A percentile compares a stretch with the other conserved stretches of the same genome.
These are phyloP conservation scores for Hirtodrosophila trivittata DNA, from an alignment of 2,888 invertebrate species.

Conservation along the genomic window DNA sequence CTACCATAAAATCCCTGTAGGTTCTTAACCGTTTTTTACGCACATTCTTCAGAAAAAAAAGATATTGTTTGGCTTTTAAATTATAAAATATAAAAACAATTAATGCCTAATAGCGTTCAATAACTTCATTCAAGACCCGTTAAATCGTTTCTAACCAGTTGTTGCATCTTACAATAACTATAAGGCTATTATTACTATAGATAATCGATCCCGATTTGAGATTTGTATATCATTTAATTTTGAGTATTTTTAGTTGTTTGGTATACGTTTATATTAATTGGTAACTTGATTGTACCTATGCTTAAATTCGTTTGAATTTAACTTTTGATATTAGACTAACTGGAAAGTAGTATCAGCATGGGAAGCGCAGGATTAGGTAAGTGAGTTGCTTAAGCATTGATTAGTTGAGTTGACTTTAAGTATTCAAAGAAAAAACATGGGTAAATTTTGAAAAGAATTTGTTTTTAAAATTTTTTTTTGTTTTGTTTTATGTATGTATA, in stretches of 20 bases:
- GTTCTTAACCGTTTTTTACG: conserved; percentile 55
- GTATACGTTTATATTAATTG: conserved; percentile 22
- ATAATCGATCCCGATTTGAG: neutral
- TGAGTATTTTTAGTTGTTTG: conserved; percentile 13
- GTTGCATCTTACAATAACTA: conserved; percentile 1
- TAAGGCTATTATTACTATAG: too few relatives aligned
- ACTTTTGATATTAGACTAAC: conserved; percentile 66
- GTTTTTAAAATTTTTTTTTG: neutral
- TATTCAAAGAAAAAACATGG: conserved; percentile 20
- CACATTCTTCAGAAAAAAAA: conserved; percentile 14
- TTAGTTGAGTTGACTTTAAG: conserved; percentile 14
- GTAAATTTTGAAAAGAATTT: conserved; percentile 27
- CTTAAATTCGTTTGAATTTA: conserved; percentile 77
- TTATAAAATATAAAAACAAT: conserved; percentile 37
- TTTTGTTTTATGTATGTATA: conserved; percentile 15
- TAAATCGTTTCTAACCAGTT: conserved; percentile 11
- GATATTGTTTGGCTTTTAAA: conserved; percentile 11
- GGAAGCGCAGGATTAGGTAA: conserved; percentile 59
- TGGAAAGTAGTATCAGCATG: conserved; percentile 58
- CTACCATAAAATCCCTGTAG: conserved; percentile 83
- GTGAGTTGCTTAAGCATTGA: conserved; percentile 30
- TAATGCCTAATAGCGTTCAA: conserved; percentile 34
- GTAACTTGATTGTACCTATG: conserved; percentile 70
- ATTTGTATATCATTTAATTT: conserved; percentile 7
- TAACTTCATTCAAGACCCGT: conserved; percentile 28